A percentile compares a stretch with the other conserved stretches of the same genome.
These are phyloP conservation scores for Palythoa caribaeorum DNA, from an alignment of 92 coral and sea anemone genomes.

Conservation along the genomic window DNA sequence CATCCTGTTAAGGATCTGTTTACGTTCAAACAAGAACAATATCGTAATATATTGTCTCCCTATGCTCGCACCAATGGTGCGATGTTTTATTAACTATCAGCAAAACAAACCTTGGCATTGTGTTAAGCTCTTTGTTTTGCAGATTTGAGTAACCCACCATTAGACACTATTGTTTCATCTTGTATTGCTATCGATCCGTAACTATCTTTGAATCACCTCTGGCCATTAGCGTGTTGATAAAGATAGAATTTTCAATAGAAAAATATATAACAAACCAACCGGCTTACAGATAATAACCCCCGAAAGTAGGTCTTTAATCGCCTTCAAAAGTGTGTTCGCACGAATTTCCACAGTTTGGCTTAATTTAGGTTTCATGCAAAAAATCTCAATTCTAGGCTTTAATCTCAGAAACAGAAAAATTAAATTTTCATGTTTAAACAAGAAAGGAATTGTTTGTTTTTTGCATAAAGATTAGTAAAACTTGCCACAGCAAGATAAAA, in stretches of 20 bases:
- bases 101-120: slow-evolving; percentile 45
- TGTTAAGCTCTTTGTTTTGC: slow-evolving; percentile 58
- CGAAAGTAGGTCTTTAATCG: slow-evolving; percentile 17
- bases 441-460: slow-evolving; percentile 5
- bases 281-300: slow-evolving; percentile 26
- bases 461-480: slow-evolving; percentile 15
- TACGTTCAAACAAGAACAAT: slow-evolving; percentile 26
- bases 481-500: not conserved
- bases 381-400: no score
- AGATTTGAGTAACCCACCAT: slow-evolving; percentile 66
- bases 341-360: not conserved
- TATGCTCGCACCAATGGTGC: slow-evolving; percentile 24
- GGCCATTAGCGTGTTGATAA: slow-evolving; percentile 50
- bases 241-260: slow-evolving; percentile 43
- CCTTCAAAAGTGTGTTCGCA: slow-evolving; percentile 16
- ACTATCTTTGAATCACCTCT: slow-evolving; percentile 56
- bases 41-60: slow-evolving; percentile 13
- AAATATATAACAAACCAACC: slow-evolving; percentile 8
- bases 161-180: slow-evolving; percentile 54
- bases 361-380: not conserved
- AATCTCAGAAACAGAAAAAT: not conserved
- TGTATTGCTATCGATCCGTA: slow-evolving; percentile 64
- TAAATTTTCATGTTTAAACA: not conserved
- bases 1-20: slow-evolving; percentile 40
- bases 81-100: slow-evolving; percentile 23